A percentile compares a stretch with the other conserved stretches of the same genome.
Conservation (phyloP, 2,113 vertebrate species). For the Plotosus lineatus region DNA sequence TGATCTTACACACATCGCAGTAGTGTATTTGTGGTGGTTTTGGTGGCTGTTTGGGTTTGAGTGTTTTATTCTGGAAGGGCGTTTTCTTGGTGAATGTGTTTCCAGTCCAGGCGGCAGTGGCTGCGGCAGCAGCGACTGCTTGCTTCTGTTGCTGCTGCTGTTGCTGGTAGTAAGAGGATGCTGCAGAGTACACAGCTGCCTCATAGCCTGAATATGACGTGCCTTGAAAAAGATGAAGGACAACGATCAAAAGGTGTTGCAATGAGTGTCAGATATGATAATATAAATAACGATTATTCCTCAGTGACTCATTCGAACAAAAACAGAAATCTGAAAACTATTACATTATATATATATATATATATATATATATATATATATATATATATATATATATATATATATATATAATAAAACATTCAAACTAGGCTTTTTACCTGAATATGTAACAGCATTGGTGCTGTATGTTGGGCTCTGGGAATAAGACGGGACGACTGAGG, state of each 20-base stretch:
- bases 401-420: no score
- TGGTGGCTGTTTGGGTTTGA: constrained; percentile 93
- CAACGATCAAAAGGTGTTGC: not conserved
- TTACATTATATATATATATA: no score
- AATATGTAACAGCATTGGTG: constrained; percentile 96
- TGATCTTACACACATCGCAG: constrained; percentile 99
- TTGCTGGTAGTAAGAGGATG: constrained; percentile 95
- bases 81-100: constrained; percentile 95
- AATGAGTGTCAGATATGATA: not conserved
- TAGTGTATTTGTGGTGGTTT: constrained; percentile 99
- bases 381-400: no score
- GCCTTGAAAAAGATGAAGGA: constrained; percentile 68
- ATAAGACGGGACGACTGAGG: constrained; percentile 93
- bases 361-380: no score
- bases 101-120: constrained; percentile 92
- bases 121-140: constrained; percentile 85
- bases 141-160: constrained; percentile 88
- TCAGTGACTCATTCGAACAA: not conserved
- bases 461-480: constrained; percentile 96
- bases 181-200: constrained; percentile 97
- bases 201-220: constrained; percentile 97
- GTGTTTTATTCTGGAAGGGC: constrained; percentile 94
- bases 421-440: constrained; percentile 74
- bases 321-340: no score
- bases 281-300: not conserved